Base-by-base conservation (phyloP, 2,888 invertebrate species). In the Salpingus planirostris region DNA sequence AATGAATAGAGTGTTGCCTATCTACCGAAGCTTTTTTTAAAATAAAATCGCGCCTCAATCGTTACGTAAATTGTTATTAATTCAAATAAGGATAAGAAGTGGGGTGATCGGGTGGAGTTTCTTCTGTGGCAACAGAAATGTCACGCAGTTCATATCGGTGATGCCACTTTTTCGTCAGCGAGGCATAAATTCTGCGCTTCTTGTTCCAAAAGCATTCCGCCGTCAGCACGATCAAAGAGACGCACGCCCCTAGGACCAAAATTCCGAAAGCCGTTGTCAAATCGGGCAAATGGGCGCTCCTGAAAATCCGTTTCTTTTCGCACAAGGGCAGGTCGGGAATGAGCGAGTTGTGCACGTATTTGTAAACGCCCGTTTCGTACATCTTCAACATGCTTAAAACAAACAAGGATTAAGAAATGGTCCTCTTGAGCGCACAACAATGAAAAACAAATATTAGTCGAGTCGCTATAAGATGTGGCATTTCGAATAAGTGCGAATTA, bases 281-380 rank as follows among this genome's bases (percentile, higher is more conserved):
- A 46, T 77, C 76, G 1, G 69, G 62, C 1, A 76, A 64, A 18
- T 72, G 60, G 0, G 76, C 76, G 2, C 74, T 74, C 11, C 73
- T 69, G 40, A 74, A 76, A 0, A 70, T 71, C 1, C 68, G 66
- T 0, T 67, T 65, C 2, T 69, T 67, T 2, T 64, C 61, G 44
- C 76, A 76, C 33, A 67, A 65, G 1, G 74, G 71, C 68, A 76
- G 70, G 4, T 64, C 62, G 1, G 68, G 67, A 8, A 65, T 44
- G 45, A 67, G 59, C 21, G 47, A 52, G 13, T 55, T 51, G 1
- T 52, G 52, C 26, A 65, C 54, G 11, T 60, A 51, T 11, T 52
- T 50, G 28, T 64, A 43, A 0, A 64, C 57, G 0, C 65, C 65
- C 2, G 55, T 50, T 43, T 65, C 65, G 4, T 55, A 52, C 49